Conservation (phyloP, 2,113 vertebrate species). For the Barbus barbus region DNA sequence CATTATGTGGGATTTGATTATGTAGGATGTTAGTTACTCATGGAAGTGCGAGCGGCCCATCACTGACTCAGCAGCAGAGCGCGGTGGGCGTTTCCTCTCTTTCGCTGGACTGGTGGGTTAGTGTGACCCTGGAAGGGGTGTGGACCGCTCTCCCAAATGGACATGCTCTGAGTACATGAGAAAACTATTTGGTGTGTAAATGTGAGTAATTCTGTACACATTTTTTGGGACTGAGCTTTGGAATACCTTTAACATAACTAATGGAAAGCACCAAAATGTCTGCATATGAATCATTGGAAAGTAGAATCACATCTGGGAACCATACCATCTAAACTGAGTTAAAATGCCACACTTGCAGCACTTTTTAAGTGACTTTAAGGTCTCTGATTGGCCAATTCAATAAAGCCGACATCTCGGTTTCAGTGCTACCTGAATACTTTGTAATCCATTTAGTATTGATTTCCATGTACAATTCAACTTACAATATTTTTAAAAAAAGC, state of each 20-base stretch:
- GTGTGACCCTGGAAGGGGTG: constrained; percentile 10
- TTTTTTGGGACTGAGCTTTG: constrained; percentile 3
- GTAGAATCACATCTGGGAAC: background rate
- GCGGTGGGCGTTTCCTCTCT: background rate
- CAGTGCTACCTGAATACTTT: background rate
- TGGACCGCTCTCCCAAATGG: background rate
- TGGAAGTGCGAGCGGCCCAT: background rate
- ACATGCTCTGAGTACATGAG: background rate
- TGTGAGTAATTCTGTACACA: constrained; percentile 10
- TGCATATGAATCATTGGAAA: background rate
- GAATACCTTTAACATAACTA: constrained; percentile 3
- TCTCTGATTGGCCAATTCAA: background rate
- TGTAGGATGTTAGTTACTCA: constrained; percentile 9
- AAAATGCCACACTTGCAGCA: background rate
- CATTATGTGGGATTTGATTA: background rate
- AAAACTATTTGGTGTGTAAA: constrained; percentile 20
- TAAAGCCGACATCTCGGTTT: background rate
- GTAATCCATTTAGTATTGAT: too few species aligned
- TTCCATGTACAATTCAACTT: too few species aligned
- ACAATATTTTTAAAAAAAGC: too few species aligned
- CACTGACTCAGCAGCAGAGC: constrained; percentile 25
- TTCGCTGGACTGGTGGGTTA: background rate
- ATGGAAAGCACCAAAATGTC: background rate
- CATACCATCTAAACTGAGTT: background rate
- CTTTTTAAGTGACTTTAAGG: background rate